These are phyloP conservation scores for Thyatira batis DNA, from an alignment of 2,888 invertebrate species.

Conservation along the genomic window DNA sequence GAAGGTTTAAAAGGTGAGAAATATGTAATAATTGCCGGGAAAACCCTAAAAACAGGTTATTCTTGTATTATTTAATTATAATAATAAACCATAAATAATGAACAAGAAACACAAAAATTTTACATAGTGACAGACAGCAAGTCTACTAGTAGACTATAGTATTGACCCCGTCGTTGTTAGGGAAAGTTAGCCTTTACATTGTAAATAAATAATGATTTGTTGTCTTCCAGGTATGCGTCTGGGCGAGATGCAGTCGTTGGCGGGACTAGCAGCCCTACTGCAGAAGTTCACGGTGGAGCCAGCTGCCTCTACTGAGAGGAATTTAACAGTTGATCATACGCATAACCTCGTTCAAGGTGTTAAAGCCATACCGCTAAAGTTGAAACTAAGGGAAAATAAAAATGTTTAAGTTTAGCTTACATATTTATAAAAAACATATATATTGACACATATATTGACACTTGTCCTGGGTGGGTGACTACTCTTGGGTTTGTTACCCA, in stretches of 20 bases:
- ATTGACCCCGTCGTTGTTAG: too few species aligned
- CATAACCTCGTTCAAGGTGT: conserved; percentile 45
- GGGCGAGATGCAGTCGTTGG: conserved; percentile 61
- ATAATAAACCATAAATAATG: neutral
- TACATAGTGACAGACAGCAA: too few species aligned
- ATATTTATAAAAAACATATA: too few species aligned
- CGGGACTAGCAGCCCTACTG: conserved; percentile 54
- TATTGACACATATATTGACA: too few species aligned
- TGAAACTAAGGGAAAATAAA: conserved; percentile 27
- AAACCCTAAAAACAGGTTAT: too few species aligned
- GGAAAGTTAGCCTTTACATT: too few species aligned
- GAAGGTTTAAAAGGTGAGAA: too few species aligned
- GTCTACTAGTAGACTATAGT: too few species aligned
- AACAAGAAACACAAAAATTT: neutral
- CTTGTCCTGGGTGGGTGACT: too few species aligned
- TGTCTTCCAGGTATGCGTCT: conserved; percentile 48
- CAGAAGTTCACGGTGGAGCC: conserved; percentile 54
- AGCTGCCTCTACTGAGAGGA: conserved; percentile 7
- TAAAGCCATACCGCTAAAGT: conserved; percentile 38
- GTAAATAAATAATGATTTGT: too few species aligned
- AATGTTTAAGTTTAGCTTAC: neutral
- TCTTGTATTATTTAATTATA: neutral
- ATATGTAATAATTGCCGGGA: too few species aligned
- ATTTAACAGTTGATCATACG: conserved; percentile 28
- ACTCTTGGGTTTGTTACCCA: too few species aligned